These are phyloP conservation scores for Phocoena sinus DNA, from an alignment of 2,113 vertebrate species.

Conservation along the genomic window DNA sequence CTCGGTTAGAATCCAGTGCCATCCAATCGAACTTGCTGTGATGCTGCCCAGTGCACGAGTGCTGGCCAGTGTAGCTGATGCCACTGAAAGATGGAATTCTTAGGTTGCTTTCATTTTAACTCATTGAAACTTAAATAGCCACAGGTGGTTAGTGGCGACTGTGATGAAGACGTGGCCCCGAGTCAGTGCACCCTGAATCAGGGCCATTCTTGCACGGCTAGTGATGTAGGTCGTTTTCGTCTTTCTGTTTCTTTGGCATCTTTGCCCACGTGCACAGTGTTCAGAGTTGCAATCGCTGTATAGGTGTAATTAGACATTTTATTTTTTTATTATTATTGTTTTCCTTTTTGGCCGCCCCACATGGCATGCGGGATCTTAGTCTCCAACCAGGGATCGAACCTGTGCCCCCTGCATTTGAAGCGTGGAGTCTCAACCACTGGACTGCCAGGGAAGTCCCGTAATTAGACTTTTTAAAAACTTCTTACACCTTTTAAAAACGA, in stretches of 20 bases:
- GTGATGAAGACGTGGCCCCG: not conserved
- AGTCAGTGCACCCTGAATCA: not conserved
- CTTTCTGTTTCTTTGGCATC: not conserved
- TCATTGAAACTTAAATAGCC: not conserved
- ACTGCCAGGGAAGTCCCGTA: no score
- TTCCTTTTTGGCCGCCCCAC: no score
- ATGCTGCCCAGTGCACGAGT: not conserved
- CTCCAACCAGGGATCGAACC: no score
- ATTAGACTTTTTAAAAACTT: not conserved
- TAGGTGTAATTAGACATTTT: not conserved
- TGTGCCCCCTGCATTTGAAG: no score
- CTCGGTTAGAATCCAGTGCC: not conserved
- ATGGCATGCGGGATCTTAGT: no score
- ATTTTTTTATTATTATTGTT: no score
- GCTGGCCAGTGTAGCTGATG: not conserved
- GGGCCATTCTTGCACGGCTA: not conserved
- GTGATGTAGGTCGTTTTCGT: accelerated
- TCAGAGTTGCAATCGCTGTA: not conserved
- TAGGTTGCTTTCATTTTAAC: not conserved
- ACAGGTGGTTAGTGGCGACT: not conserved
- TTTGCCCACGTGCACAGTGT: not conserved
- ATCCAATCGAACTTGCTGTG: not conserved
- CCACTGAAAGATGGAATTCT: not conserved
- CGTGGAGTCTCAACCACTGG: no score
- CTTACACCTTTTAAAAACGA: not conserved